Conservation (phyloP, 2,888 invertebrate species). For the Catocala sponsa region DNA sequence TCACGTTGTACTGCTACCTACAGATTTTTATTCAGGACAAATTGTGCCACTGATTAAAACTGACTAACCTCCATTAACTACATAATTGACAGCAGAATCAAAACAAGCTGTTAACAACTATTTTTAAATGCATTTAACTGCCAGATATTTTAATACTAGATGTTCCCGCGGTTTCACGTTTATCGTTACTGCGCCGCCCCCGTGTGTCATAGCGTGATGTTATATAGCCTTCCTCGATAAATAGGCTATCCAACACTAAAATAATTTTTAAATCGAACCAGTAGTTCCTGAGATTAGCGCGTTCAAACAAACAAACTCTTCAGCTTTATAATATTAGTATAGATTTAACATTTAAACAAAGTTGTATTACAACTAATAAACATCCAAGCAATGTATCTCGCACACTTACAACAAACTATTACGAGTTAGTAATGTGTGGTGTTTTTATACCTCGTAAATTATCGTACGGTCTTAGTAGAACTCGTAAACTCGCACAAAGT, state of each 20-base stretch:
- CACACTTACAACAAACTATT: conserved; percentile 31
- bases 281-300: too few relatives aligned
- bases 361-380: conserved; percentile 21
- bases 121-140: conserved; percentile 29
- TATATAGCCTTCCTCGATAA: too few relatives aligned
- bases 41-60: conserved; percentile 30
- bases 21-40: conserved; percentile 24
- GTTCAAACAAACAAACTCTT: too few relatives aligned
- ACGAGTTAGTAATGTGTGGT: conserved; percentile 29
- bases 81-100: conserved; percentile 41
- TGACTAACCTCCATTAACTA: conserved; percentile 28
- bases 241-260: too few relatives aligned
- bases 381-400: conserved; percentile 26
- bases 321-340: too few relatives aligned
- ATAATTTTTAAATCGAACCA: too few relatives aligned
- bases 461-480: conserved; percentile 18
- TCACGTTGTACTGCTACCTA: conserved; percentile 27
- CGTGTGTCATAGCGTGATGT: too few relatives aligned
- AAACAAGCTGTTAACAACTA: conserved; percentile 34
- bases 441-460: conserved; percentile 40
- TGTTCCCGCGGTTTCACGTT: too few relatives aligned
- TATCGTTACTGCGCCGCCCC: too few relatives aligned
- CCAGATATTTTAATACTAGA: conserved; percentile 22
- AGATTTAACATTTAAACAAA: conserved; percentile 25
- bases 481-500: conserved; percentile 33